Evolutionary conservation across 2,888 invertebrate species (phyloP).

Genomic region (Scaptodrosophila latifasciaeformis): DNA sequence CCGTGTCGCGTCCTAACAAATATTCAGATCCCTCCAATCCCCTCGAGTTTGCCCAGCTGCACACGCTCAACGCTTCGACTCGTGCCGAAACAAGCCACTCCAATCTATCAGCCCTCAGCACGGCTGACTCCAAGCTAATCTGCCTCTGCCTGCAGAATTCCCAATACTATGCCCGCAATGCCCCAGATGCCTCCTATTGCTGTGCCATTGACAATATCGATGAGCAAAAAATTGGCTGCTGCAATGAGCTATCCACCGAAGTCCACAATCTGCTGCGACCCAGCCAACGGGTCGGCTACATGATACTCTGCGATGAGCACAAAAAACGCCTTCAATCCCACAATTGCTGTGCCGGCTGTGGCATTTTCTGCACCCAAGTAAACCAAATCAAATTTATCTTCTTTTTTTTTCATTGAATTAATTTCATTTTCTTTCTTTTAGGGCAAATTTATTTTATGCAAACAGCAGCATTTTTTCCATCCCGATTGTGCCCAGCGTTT

Average conservation of each 20-base stretch:
- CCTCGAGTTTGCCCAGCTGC: conserved; percentile 36
- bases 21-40: conserved; percentile 29
- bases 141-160: conserved; percentile 77
- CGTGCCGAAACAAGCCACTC: conserved; percentile 27
- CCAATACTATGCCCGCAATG: conserved; percentile 77
- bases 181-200: conserved; percentile 77
- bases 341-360: conserved; percentile 93
- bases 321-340: conserved; percentile 84
- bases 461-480: conserved; percentile 87
- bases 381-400: conserved; percentile 12
- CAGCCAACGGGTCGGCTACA: conserved; percentile 85
- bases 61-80: conserved; percentile 41
- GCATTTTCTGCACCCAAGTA: conserved; percentile 92
- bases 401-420: background rate
- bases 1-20: no score
- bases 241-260: conserved; percentile 79
- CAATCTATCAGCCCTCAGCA: no score
- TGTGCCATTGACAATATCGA: conserved; percentile 86
- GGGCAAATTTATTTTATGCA: conserved; percentile 90
- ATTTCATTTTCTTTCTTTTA: conserved; percentile 66
- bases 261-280: conserved; percentile 81
- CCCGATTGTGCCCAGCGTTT: conserved; percentile 81
- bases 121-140: conserved; percentile 50
- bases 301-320: conserved; percentile 87
- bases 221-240: conserved; percentile 86